Base-by-base conservation (phyloP, 2,113 vertebrate genomes). In the Poecilia latipinna region DNA sequence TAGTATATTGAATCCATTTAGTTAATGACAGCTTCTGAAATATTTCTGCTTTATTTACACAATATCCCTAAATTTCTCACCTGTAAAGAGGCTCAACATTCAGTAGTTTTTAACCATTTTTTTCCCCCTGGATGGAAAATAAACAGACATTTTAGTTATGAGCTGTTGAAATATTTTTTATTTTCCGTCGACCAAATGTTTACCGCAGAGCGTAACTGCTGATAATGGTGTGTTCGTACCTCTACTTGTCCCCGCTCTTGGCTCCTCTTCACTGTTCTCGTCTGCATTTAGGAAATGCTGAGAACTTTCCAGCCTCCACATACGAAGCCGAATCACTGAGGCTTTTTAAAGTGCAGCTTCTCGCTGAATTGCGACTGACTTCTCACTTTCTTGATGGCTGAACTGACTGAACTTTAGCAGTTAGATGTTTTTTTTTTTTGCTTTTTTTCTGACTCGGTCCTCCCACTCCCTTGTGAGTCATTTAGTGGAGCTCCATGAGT, bases 401-500 rank as follows among this genome's bases (percentile, higher is more conserved):
- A 72, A 62, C 44, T 8, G 54, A 76, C 61, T 61, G 2, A 24
- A 31, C 37, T 68, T 67, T 39, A 51, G 48, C 48, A 26, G 11
- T 39, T 35, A 37, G 17, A 2, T 62, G 60, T 22, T 44, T 28
- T 28, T 28, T 28, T 42, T 48, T 48, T 48, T n/a, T n/a, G n/a
- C n/a, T n/a, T 48, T 48, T 17, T 48, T 48, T 48, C 24, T 57
- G 51, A 57, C 51, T 57, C 51, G 19, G 24, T 57, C 68, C 4
- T 65, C 75, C 63, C 64, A 70, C 78, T 70, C 75, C 22, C 35
- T 66, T 70, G 42, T 62, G 15, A 75, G 65, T 61, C 39, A 22
- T 65, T 77, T 70, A 66, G 78, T 37, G 79, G n/a, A 72, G 29
- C 82, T 70, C 0, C 33, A 15, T 32, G 70, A 48, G 72, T 71